Base-by-base conservation (phyloP, 1,140 invertebrate genomes). In the Dendroctonus valens region DNA sequence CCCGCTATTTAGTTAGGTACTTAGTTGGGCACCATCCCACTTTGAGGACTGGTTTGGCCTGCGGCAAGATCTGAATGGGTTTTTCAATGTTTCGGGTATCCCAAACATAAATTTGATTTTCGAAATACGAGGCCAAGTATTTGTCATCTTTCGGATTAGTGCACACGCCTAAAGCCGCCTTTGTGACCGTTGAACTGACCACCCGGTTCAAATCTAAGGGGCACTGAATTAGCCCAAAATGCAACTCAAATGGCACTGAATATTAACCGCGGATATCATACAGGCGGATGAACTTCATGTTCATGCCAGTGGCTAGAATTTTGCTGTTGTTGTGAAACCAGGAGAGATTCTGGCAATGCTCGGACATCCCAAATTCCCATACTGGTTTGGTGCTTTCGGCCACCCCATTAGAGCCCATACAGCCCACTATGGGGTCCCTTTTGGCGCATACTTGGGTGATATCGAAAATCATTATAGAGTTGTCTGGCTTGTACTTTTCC, bases 21-120 rank as follows among this genome's bases (percentile, higher is more conserved):
- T 89, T 89, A n/a, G 92, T 95, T 7, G 93, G 92, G 79, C 92
- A 94, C 93, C 93, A 97, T 51, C 84, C 80, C 40, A 95, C 85
- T 79, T 93, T 91, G 11, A 84, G 80, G 51, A 94, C 83, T 65
- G 85, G 85, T 72, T 88, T 87, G 14, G 79, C 80, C 70, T 92
- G 90, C 59, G 84, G 83, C 53, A 93, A 79, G 41, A 86, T 85
- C 9, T 91, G 80, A 54, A 96, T 83, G 7, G 93, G 92, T 75
- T 92, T 91, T 70, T 94, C 91, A 76, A 96, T 92, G 72, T 87
- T 89, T 57, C 94, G 80, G 40, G 89, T 85, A 80, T 97, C 94
- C 94, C 94, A 97, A 50, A 97, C 84, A 51, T 84, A 86, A 51
- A 94, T 89, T 70, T 87, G 84, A 74, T 87, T 89, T 50, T 97